These are phyloP conservation scores for Nixonia krombeini DNA, from an alignment of 1,140 invertebrate species.

Conservation along the genomic window DNA sequence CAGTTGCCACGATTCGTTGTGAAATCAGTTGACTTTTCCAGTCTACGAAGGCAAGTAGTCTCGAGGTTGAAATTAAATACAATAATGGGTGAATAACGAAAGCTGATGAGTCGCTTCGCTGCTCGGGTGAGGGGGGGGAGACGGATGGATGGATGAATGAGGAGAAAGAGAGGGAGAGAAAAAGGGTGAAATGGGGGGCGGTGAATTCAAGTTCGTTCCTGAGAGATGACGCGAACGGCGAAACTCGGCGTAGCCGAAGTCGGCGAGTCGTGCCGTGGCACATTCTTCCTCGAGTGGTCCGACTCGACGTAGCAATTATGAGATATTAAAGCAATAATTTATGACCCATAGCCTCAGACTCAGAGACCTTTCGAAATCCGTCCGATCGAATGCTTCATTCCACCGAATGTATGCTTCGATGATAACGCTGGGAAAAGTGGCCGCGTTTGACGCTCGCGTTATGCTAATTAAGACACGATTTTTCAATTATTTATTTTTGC, in stretches of 20 bases:
- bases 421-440: too few species aligned
- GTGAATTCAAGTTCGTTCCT: background rate
- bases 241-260: conserved; percentile 41
- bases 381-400: conserved; percentile 23
- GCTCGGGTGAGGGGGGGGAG: too few species aligned
- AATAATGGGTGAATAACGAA: too few species aligned
- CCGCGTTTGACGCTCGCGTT: too few species aligned
- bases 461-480: too few species aligned
- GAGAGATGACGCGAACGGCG: background rate
- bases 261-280: conserved; percentile 44
- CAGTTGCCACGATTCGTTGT: too few species aligned
- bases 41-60: too few species aligned
- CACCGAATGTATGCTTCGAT: background rate
- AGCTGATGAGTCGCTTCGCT: background rate
- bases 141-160: too few species aligned
- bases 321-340: conserved; percentile 63
- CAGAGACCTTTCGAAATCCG: conserved; percentile 18
- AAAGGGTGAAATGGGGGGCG: background rate
- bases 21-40: too few species aligned
- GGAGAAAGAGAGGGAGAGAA: background rate
- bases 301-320: conserved; percentile 56
- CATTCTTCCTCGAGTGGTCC: conserved; percentile 54
- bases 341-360: conserved; percentile 48
- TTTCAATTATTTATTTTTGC: too few species aligned
- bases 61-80: too few species aligned